phyloP scores from a whole-genome alignment of 2,113 vertebrate genomes.

The Ptilorrhoa leucosticta region DNA sequence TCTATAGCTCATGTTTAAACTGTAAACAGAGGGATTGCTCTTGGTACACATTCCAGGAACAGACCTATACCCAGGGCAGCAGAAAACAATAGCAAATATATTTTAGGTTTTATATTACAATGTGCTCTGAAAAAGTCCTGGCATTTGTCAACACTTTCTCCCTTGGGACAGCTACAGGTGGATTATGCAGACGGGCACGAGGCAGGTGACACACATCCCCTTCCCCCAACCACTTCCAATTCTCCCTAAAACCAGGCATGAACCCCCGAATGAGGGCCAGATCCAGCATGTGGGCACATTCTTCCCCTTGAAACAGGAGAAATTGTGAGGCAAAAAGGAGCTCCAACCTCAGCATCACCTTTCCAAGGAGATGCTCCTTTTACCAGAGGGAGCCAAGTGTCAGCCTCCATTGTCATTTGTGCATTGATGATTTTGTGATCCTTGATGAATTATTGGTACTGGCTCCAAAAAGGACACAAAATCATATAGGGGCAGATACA shows the following conservation, averaged over 20 bases:
- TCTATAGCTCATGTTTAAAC: slow-evolving; percentile 18
- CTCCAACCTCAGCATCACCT: background rate
- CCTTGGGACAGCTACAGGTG: background rate
- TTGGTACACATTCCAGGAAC: background rate
- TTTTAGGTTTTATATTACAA: background rate
- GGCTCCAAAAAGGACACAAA: background rate
- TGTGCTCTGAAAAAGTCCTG: background rate
- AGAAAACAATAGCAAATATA: slow-evolving; percentile 1
- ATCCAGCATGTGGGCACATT: background rate
- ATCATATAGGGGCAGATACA: background rate
- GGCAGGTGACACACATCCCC: background rate
- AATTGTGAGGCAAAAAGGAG: background rate
- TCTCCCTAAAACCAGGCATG: background rate
- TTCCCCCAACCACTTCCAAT: background rate
- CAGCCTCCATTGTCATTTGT: background rate
- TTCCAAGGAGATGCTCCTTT: background rate
- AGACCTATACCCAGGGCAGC: background rate
- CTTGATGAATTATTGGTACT: background rate
- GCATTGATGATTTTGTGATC: background rate
- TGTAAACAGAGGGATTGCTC: background rate
- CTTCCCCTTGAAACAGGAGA: background rate
- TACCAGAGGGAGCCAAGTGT: background rate
- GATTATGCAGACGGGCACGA: background rate
- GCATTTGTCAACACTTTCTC: background rate
- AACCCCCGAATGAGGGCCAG: background rate